Percentiles rank a stretch among this genome's conserved stretches.
Conservation (phyloP, 2,888 invertebrate genomes). For the Sussaba pulchella region DNA sequence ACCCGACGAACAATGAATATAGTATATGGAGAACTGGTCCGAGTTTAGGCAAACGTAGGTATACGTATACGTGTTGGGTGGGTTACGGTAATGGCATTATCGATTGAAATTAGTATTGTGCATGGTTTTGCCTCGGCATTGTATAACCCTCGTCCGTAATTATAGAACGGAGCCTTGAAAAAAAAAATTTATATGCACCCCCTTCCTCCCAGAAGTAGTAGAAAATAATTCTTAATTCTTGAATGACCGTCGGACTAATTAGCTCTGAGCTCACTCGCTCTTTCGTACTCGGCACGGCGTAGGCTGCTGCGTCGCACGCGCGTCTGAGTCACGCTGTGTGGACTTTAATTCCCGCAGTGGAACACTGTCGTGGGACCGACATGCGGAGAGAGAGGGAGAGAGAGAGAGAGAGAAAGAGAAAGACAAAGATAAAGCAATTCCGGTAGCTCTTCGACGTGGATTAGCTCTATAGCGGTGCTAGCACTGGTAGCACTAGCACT, state of each 20-base stretch:
- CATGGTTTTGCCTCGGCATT: too few species aligned
- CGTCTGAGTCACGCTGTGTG: slow-evolving; percentile 8
- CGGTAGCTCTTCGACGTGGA: background rate
- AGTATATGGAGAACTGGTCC: too few species aligned
- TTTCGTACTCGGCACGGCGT: slow-evolving; percentile 5
- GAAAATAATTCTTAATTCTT: slow-evolving; percentile 52
- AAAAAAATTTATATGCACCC: slow-evolving; percentile 52
- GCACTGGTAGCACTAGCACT: background rate
- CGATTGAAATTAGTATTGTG: too few species aligned
- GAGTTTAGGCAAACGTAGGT: too few species aligned
- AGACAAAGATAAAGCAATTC: background rate
- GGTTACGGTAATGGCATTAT: too few species aligned
- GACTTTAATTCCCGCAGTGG: slow-evolving; percentile 16
- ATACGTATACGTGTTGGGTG: too few species aligned
- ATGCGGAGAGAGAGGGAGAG: slow-evolving; percentile 39
- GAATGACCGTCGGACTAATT: slow-evolving; percentile 60
- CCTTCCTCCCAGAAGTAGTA: background rate
- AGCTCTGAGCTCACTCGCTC: slow-evolving; percentile 24
- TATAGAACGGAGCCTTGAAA: too few species aligned
- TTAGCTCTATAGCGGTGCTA: background rate
- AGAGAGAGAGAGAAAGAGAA: slow-evolving; percentile 21
- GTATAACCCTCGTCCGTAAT: too few species aligned
- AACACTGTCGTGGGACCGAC: background rate
- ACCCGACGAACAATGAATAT: too few species aligned
- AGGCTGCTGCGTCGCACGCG: background rate